These are phyloP conservation scores for Amphipyra berbera DNA, from an alignment of 2,888 invertebrate species.

Conservation along the genomic window DNA sequence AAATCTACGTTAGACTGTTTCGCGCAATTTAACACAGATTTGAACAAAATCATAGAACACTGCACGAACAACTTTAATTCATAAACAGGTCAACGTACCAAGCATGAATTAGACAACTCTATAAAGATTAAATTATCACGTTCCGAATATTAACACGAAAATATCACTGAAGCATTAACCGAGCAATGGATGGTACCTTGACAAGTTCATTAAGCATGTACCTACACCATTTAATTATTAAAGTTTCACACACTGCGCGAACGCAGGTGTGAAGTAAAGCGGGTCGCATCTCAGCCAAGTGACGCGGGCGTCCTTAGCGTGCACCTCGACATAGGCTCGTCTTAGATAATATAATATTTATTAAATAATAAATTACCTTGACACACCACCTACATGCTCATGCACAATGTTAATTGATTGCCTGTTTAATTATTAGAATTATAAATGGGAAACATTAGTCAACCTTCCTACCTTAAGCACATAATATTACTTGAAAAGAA, in stretches of 20 bases:
- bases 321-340: slow-evolving; percentile 40
- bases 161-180: slow-evolving; percentile 14
- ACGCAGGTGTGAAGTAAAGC: slow-evolving; percentile 40
- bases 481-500: slow-evolving; percentile 24
- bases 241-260: slow-evolving; percentile 20
- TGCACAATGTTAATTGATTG: slow-evolving; percentile 47
- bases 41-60: slow-evolving; percentile 2
- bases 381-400: slow-evolving; percentile 44
- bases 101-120: slow-evolving; percentile 20
- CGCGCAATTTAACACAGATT: neutral
- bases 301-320: slow-evolving; percentile 63
- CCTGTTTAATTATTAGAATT: slow-evolving; percentile 44
- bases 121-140: slow-evolving; percentile 24
- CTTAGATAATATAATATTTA: slow-evolving; percentile 56
- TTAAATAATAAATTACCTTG: slow-evolving; percentile 59
- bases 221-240: slow-evolving; percentile 36
- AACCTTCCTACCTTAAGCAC: slow-evolving; percentile 24
- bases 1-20: too few species aligned
- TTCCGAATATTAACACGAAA: slow-evolving; percentile 29
- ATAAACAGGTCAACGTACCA: slow-evolving; percentile 20
- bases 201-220: slow-evolving; percentile 36
- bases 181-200: slow-evolving; percentile 26
- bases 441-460: slow-evolving; percentile 41
- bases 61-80: slow-evolving; percentile 6
- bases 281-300: slow-evolving; percentile 50